Percentiles rank a stretch among this genome's conserved stretches.
These are phyloP conservation scores for Chrysolina oricalcia DNA, from an alignment of 2,888 invertebrate genomes.

Conservation along the genomic window DNA sequence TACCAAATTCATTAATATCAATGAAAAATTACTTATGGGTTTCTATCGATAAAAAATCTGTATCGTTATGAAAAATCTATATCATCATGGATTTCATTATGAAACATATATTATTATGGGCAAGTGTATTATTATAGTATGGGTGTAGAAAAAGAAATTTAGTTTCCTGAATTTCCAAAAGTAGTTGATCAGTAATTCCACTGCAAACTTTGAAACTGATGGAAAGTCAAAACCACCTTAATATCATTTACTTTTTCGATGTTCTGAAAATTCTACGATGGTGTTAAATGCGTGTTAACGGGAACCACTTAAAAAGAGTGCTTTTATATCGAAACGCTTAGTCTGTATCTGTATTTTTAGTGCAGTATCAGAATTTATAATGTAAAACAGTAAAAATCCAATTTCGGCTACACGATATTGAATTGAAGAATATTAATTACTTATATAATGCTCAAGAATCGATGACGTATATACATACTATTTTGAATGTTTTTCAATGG, in stretches of 20 bases:
- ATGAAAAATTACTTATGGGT: too few relatives aligned
- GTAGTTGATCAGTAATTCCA: too few relatives aligned
- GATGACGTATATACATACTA: neutral
- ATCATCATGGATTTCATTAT: too few relatives aligned
- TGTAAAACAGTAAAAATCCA: neutral
- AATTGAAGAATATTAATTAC: neutral
- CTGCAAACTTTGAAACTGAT: too few relatives aligned
- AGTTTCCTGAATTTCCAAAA: neutral
- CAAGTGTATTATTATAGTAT: too few relatives aligned
- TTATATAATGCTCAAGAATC: neutral
- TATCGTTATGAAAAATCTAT: too few relatives aligned
- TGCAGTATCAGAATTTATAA: neutral
- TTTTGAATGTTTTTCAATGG: neutral
- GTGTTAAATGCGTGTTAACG: neutral
- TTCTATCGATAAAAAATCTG: too few relatives aligned
- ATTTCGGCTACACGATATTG: too few relatives aligned
- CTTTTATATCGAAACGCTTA: conserved; percentile 1
- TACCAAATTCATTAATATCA: too few relatives aligned
- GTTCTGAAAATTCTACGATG: neutral
- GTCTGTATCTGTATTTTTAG: neutral
- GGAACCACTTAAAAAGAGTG: neutral
- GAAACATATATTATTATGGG: too few relatives aligned
- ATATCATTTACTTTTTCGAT: neutral
- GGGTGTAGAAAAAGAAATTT: too few relatives aligned
- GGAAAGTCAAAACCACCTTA: neutral